A percentile compares a stretch with the other conserved stretches of the same genome.
Evolutionary conservation across 2,888 invertebrate species (phyloP).

Genomic region (Nesidiocoris tenuis): DNA sequence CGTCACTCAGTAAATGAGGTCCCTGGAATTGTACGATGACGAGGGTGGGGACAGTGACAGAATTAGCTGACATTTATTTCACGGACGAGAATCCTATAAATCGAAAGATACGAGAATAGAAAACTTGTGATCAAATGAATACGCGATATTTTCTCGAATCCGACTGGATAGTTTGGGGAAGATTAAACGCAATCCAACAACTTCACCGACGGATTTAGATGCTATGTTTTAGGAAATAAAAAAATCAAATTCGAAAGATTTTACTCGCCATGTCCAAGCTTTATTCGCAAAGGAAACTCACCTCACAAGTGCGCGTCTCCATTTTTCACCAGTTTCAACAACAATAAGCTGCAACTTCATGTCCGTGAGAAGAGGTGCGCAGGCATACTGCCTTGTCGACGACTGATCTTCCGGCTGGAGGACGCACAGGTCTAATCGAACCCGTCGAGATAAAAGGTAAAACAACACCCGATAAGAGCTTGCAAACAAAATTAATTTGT

Average conservation of each 20-base stretch:
- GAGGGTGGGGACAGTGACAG: no score
- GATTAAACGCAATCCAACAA: no score
- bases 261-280: not conserved
- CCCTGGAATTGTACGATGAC: no score
- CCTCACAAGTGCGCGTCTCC: conserved; percentile 58
- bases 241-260: not conserved
- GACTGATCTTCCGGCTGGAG: conserved; percentile 30
- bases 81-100: no score
- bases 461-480: not conserved
- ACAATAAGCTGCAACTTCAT: conserved; percentile 59
- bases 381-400: conserved; percentile 37
- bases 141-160: no score
- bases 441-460: not conserved
- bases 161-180: no score
- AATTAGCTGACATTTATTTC: no score
- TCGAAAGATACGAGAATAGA: no score
- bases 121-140: no score
- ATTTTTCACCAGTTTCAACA: conserved; percentile 59
- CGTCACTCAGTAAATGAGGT: not conserved
- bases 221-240: no score
- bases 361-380: conserved; percentile 38
- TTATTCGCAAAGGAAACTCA: conserved; percentile 49
- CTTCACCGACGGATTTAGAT: no score
- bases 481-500: not conserved
- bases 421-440: conserved; percentile 32